phyloP scores from a whole-genome alignment of 2,888 invertebrate species.

The Aricia artaxerxes region DNA sequence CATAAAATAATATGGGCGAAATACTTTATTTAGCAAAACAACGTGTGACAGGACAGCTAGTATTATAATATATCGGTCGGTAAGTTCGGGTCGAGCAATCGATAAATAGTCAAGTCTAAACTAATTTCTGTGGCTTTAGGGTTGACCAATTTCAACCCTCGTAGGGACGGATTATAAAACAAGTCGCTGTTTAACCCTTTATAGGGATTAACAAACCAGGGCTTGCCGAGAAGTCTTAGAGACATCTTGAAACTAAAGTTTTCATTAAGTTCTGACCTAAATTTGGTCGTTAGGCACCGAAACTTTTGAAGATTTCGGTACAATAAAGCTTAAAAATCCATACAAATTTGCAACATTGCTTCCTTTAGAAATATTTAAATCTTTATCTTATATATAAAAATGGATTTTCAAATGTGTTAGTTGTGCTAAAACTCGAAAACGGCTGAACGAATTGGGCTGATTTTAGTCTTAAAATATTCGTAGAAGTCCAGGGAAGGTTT shows the following conservation, averaged over 20 bases:
- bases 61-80: too few species aligned
- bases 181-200: slow-evolving; percentile 4
- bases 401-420: too few species aligned
- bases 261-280: background rate
- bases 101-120: background rate
- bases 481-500: too few species aligned
- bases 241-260: background rate
- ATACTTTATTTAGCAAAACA: too few species aligned
- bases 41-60: too few species aligned
- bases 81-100: background rate
- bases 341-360: background rate
- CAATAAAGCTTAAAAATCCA: background rate
- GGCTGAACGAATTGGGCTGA: too few species aligned
- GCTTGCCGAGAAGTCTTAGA: background rate
- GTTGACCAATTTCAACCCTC: background rate
- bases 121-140: background rate
- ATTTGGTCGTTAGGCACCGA: background rate
- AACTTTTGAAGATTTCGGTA: background rate
- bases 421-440: too few species aligned
- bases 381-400: too few species aligned
- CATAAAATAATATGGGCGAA: too few species aligned
- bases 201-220: background rate
- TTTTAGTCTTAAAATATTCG: too few species aligned
- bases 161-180: slow-evolving; percentile 11
- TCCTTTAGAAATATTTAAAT: too few species aligned